phyloP scores from a whole-genome alignment of 2,797 vertebrate genomes.

The Acrossocheilus wenchowensis region DNA sequence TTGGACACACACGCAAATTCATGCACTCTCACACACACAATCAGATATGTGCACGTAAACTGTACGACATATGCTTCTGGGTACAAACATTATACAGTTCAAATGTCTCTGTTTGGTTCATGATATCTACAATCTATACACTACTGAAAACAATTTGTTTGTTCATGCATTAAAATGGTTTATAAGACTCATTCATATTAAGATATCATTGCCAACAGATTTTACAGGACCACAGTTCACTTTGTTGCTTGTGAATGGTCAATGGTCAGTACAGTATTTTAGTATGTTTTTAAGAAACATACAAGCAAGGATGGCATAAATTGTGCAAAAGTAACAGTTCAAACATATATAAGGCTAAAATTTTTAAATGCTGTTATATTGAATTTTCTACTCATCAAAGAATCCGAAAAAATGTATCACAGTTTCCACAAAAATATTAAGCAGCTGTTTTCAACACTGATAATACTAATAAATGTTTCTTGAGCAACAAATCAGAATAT shows the following conservation, averaged over 20 bases:
- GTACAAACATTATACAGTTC: constrained; percentile 18
- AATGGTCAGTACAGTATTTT: not conserved
- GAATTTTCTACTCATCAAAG: not conserved
- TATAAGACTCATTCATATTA: constrained; percentile 4
- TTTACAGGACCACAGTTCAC: not conserved
- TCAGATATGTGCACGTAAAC: constrained; percentile 48
- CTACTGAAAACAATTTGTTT: constrained; percentile 12
- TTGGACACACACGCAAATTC: constrained; percentile 57
- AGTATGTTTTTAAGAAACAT: not conserved
- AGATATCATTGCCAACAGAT: not conserved
- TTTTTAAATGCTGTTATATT: not conserved
- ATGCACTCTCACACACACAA: constrained; percentile 59
- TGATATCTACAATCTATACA: not conserved
- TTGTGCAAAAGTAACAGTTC: not conserved
- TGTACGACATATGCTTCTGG: constrained; percentile 38
- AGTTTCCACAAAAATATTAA: not conserved
- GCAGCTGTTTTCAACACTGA: not conserved
- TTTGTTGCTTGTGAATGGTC: not conserved
- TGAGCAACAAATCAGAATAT: not conserved
- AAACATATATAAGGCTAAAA: not conserved
- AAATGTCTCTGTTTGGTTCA: not conserved
- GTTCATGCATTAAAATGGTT: constrained; percentile 12
- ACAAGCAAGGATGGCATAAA: not conserved
- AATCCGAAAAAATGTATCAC: not conserved
- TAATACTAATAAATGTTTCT: not conserved